Evolutionary conservation across 2,888 invertebrate species (phyloP), one percentile per base, ranked within the genome.

Genomic region (Ariolimax columbianus): DNA sequence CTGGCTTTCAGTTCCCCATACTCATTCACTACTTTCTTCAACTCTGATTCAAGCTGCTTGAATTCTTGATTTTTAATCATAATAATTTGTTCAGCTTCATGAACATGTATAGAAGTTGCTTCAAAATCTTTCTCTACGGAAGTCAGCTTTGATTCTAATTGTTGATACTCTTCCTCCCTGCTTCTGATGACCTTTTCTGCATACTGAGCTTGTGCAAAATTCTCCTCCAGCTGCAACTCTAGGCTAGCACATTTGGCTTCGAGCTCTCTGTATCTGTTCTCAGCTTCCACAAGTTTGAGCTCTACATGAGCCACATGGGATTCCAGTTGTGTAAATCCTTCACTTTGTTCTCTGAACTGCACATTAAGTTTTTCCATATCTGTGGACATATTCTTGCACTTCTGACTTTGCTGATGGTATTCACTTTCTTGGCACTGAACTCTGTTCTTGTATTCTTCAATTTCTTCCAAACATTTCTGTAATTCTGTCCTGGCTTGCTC

Each of bases 211-310:
- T 51, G 55, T n/a, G 81, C 77, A 80, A 80, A 84, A 59, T 80
- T 79, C 36, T 84, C 84, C 43, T 79, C 63, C n/a, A 84, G 80
- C 38, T 80, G 79, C 80, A 84, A 47, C 38, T 85, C 85, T 30
- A 85, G 59, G 36, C 85, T 85, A 36, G 77, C 81, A 70, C 77
- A 68, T 51, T 70, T 75, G 33, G 81, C 81, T 55, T 85, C 85
- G 55, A 85, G 66, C 63, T 85, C 81, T 47, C 81, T 59, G 77
- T 77, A 77, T 40, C 82, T 77, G 63, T 85, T 81, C 81, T 85
- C 85, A 77, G 82, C 85, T 33, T 85, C 77, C 63, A 55, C 51
- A 51, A 85, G 82, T 73, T 55, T 81, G 7, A 77, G 77, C 77
- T 85, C 55, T 4, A 59, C 68, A 55, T 66, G 66, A 55, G 81